phyloP scores from a whole-genome alignment of 2,888 invertebrate genomes.

The Ischnura elegans region DNA sequence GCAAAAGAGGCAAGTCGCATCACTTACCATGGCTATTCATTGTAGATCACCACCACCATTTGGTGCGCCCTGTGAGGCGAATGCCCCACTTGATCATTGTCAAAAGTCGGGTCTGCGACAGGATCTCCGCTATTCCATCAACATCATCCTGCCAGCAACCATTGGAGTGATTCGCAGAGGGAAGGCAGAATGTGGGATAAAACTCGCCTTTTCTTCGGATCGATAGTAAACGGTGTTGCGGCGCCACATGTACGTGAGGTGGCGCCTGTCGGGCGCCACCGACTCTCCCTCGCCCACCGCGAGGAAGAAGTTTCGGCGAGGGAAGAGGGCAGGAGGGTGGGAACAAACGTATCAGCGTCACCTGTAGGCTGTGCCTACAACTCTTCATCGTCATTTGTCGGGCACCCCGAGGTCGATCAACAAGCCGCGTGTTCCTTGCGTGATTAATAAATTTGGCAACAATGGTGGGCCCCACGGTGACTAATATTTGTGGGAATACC shows the following conservation, averaged over 20 bases:
- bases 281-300: not conserved
- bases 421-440: not conserved
- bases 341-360: not conserved
- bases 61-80: too few species aligned
- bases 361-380: not conserved
- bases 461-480: too few species aligned
- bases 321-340: not conserved
- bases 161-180: too few species aligned
- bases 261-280: not conserved
- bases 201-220: not conserved
- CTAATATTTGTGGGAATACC: too few species aligned
- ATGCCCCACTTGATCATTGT: too few species aligned
- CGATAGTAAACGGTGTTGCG: not conserved
- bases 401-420: not conserved
- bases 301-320: not conserved
- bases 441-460: not conserved
- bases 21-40: too few species aligned
- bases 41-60: too few species aligned
- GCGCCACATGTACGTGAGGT: not conserved
- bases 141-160: too few species aligned
- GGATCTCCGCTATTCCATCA: too few species aligned
- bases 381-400: not conserved
- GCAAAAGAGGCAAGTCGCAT: too few species aligned
- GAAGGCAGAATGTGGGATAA: too few species aligned
- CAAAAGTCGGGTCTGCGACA: too few species aligned